phyloP scores from a whole-genome alignment of 2,888 invertebrate species.

The Metallyticus violacea region DNA sequence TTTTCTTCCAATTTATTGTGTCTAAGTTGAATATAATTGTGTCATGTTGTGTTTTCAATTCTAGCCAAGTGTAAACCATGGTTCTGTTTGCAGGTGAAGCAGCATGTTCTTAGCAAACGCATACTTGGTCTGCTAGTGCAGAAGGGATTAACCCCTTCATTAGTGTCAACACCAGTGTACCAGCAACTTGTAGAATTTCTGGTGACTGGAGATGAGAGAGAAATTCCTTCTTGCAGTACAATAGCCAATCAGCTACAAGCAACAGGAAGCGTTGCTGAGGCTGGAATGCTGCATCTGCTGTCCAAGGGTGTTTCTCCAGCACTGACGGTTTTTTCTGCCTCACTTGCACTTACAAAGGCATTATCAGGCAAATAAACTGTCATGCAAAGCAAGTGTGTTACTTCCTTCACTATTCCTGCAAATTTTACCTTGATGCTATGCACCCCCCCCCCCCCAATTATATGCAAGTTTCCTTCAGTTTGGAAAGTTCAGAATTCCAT shows the following conservation, averaged over 20 bases:
- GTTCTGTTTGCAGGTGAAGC: not conserved
- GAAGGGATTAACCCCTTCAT: conserved; percentile 17
- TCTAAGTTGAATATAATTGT: too few species aligned
- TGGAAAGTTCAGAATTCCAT: too few species aligned
- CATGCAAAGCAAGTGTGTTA: too few species aligned
- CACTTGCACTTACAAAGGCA: not conserved
- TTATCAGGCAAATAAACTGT: not conserved
- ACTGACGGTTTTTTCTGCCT: conserved; percentile 22
- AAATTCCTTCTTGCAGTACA: not conserved
- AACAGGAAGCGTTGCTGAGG: conserved; percentile 24
- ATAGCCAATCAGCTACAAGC: conserved; percentile 21
- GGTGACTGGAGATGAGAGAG: not conserved
- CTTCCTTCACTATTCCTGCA: not conserved
- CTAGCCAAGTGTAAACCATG: too few species aligned
- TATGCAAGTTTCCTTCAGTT: too few species aligned
- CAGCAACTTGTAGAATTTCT: conserved; percentile 25
- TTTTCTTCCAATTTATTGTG: too few species aligned
- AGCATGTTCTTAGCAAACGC: not conserved
- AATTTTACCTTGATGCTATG: too few species aligned
- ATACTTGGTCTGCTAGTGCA: conserved; percentile 19
- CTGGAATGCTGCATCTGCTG: conserved; percentile 22
- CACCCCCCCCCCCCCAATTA: too few species aligned
- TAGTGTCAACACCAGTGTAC: conserved; percentile 27
- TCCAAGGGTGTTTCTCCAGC: conserved; percentile 17
- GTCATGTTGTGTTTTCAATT: too few species aligned